phyloP scores from a whole-genome alignment of 64 coral and sea anemone species.

The Catalaphyllia jardinei region DNA sequence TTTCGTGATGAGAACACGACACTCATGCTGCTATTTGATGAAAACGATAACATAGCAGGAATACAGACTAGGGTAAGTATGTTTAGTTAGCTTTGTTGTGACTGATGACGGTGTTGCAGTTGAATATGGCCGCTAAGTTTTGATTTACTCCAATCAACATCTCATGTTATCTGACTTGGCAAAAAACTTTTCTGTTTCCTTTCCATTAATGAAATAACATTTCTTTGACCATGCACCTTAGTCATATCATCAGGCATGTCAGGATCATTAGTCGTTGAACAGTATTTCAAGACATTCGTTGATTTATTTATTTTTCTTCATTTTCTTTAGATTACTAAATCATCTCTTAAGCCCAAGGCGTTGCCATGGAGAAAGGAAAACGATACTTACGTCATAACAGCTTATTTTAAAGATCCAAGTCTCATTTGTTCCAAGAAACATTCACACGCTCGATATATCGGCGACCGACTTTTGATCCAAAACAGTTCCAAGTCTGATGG shows the following conservation, averaged over 20 bases:
- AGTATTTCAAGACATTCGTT: background rate
- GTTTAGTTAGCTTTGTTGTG: background rate
- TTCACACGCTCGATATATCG: slow-evolving; percentile 40
- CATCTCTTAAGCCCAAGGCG: background rate
- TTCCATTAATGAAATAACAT: too few relatives aligned
- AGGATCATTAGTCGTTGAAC: background rate
- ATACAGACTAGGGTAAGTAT: slow-evolving; percentile 56
- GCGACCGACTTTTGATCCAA: slow-evolving; percentile 70
- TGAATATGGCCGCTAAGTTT: too few relatives aligned
- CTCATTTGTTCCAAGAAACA: slow-evolving; percentile 29
- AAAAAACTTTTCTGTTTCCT: too few relatives aligned
- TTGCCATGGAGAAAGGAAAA: slow-evolving; percentile 62
- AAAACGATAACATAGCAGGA: slow-evolving; percentile 28
- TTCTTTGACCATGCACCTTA: too few relatives aligned
- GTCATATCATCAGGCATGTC: too few relatives aligned
- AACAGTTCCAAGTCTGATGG: slow-evolving; percentile 34
- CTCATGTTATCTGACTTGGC: too few relatives aligned
- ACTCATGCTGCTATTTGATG: slow-evolving; percentile 56
- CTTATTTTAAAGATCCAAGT: slow-evolving; percentile 80
- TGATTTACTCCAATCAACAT: too few relatives aligned
- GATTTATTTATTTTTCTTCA: background rate
- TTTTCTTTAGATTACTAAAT: slow-evolving; percentile 30
- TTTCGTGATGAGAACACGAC: slow-evolving; percentile 15
- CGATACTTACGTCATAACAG: slow-evolving; percentile 62
- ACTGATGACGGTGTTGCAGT: too few relatives aligned